phyloP scores from a whole-genome alignment of 2,888 invertebrate genomes.

The Ypsolopha sequella region DNA sequence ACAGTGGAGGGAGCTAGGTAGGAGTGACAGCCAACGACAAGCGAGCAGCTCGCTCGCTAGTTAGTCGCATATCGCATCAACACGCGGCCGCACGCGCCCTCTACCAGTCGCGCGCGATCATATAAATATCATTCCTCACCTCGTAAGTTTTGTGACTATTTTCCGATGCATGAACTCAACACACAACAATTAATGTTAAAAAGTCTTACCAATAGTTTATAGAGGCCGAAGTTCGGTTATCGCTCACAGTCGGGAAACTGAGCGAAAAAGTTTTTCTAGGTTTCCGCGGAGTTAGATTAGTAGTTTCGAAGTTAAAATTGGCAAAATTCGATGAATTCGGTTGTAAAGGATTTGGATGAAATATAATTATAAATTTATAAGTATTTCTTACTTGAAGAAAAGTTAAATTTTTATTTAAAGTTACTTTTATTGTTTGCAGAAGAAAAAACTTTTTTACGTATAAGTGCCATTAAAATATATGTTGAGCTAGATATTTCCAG shows the following conservation, averaged over 20 bases:
- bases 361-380: no score
- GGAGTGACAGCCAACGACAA: not conserved
- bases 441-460: no score
- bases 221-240: not conserved
- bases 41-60: constrained; percentile 17
- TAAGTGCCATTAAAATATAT: no score
- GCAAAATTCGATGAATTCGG: constrained; percentile 4
- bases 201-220: constrained; percentile 4
- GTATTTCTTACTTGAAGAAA: no score
- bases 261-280: constrained; percentile 14
- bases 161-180: constrained; percentile 23
- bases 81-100: constrained; percentile 38
- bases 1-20: not conserved
- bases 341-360: no score
- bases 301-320: constrained; percentile 31
- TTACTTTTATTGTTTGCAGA: not conserved
- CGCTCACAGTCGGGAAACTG: not conserved
- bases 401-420: not conserved
- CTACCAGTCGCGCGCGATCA: constrained; percentile 24
- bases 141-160: constrained; percentile 56
- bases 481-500: no score
- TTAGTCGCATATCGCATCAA: constrained; percentile 23
- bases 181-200: constrained; percentile 21
- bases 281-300: constrained; percentile 26
- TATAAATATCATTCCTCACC: constrained; percentile 9